These are phyloP conservation scores for Diglossa cyanea DNA, from an alignment of 2,797 vertebrate species.

Conservation along the genomic window DNA sequence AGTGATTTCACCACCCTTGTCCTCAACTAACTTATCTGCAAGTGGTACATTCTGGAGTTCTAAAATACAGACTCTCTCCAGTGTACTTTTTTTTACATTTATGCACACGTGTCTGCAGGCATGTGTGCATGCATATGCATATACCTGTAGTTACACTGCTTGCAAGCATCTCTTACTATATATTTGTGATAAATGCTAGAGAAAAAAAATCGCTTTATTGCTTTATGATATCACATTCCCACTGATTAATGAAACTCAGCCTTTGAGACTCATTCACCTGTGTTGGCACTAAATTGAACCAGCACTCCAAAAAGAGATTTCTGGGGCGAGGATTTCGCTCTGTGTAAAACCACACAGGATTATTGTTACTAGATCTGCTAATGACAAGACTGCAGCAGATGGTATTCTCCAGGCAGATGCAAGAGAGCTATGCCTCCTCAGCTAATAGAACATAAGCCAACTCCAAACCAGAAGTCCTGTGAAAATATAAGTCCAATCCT, in stretches of 20 bases:
- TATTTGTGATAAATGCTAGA: background rate
- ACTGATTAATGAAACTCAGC: background rate
- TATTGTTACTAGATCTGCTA: background rate
- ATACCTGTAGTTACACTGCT: background rate
- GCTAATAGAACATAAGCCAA: constrained; percentile 27
- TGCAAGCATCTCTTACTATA: background rate
- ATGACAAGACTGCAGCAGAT: constrained; percentile 40
- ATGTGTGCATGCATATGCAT: background rate
- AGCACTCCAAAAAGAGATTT: background rate
- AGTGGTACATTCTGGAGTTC: background rate
- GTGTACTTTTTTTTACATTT: background rate
- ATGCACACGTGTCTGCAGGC: background rate
- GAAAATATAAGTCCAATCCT: constrained; percentile 3
- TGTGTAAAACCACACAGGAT: background rate
- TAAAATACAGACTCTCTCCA: background rate
- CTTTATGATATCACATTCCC: background rate
- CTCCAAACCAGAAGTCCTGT: constrained; percentile 17
- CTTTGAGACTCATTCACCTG: background rate
- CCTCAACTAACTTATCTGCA: background rate
- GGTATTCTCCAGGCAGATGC: constrained; percentile 33
- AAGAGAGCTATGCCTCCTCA: background rate
- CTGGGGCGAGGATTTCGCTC: background rate
- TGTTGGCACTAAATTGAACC: background rate
- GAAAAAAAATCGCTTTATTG: background rate
- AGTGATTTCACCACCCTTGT: background rate